Evolutionary conservation across 2,888 invertebrate species (phyloP).

Genomic region (Agriopis aurantiaria): DNA sequence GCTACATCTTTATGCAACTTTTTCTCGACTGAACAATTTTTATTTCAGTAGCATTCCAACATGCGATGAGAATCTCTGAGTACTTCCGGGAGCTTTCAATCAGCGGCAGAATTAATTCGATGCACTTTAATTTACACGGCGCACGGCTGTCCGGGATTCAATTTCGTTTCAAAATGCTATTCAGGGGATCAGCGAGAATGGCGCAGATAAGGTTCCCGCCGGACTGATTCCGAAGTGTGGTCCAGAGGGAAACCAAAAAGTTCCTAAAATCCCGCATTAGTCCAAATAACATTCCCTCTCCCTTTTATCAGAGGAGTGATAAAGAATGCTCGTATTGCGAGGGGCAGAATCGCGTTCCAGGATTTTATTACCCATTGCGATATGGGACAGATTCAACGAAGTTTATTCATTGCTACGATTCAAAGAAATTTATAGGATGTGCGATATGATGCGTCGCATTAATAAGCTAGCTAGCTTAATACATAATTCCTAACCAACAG

Average conservation of each 20-base stretch:
- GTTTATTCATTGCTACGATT: constrained; percentile 40
- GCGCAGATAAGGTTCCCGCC: constrained; percentile 57
- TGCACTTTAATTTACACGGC: constrained; percentile 65
- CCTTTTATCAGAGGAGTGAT: constrained; percentile 61
- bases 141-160: constrained; percentile 59
- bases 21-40: constrained; percentile 29
- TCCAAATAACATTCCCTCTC: constrained; percentile 60
- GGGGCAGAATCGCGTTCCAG: constrained; percentile 53
- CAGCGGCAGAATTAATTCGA: constrained; percentile 68
- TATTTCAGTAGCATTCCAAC: constrained; percentile 26
- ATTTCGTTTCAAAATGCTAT: constrained; percentile 63
- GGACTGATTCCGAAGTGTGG: constrained; percentile 56
- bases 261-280: constrained; percentile 68
- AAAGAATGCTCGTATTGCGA: constrained; percentile 58
- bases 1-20: constrained; percentile 30
- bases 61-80: constrained; percentile 37
- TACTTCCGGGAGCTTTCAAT: constrained; percentile 71
- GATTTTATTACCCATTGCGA: constrained; percentile 55
- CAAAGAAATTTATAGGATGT: constrained; percentile 34
- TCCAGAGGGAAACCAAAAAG: constrained; percentile 58
- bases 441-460: constrained; percentile 29
- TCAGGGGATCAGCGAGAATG: constrained; percentile 59
- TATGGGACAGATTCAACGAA: constrained; percentile 44
- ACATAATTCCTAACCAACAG: not conserved
- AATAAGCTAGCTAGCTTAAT: constrained; percentile 10